phyloP scores from a whole-genome alignment of 2,113 vertebrate genomes.

The Thunnus maccoyii region DNA sequence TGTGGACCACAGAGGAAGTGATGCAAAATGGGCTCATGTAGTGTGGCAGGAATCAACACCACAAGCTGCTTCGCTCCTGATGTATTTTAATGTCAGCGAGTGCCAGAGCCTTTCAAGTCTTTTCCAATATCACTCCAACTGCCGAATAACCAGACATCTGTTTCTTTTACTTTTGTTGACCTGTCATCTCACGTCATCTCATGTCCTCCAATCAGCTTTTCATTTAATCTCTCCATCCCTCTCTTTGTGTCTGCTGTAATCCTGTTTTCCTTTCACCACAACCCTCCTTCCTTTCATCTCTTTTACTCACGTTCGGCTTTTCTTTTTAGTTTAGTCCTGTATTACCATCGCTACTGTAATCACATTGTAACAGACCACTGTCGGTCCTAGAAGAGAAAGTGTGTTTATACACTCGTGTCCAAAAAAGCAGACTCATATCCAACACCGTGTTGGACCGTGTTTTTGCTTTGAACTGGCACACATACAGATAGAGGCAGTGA shows the following conservation, averaged over 20 bases:
- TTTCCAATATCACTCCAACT: slow-evolving; percentile 45
- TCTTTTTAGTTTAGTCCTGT: slow-evolving; percentile 5
- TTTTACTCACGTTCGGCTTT: slow-evolving; percentile 20
- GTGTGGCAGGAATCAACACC: neutral
- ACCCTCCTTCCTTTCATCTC: slow-evolving; percentile 52
- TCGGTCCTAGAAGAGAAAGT: neutral
- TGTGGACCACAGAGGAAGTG: neutral
- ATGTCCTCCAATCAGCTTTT: slow-evolving; percentile 71
- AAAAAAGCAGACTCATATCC: neutral
- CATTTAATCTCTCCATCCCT: slow-evolving; percentile 65
- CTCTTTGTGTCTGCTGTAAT: slow-evolving; percentile 68
- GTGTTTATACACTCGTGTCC: neutral
- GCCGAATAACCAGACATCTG: slow-evolving; percentile 65
- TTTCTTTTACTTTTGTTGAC: slow-evolving; percentile 63
- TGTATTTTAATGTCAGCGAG: slow-evolving; percentile 27
- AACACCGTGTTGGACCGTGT: neutral
- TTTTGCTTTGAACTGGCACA: too few relatives aligned
- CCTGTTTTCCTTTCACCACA: slow-evolving; percentile 52
- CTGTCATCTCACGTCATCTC: slow-evolving; percentile 58
- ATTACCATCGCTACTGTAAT: slow-evolving; percentile 15
- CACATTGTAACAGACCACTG: neutral
- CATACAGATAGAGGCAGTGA: too few relatives aligned
- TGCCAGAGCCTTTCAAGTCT: slow-evolving; percentile 55
- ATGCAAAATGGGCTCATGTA: neutral
- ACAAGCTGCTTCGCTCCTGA: neutral